Base-by-base conservation (phyloP, 2,888 invertebrate species). In the Dromius quadrimaculatus region DNA sequence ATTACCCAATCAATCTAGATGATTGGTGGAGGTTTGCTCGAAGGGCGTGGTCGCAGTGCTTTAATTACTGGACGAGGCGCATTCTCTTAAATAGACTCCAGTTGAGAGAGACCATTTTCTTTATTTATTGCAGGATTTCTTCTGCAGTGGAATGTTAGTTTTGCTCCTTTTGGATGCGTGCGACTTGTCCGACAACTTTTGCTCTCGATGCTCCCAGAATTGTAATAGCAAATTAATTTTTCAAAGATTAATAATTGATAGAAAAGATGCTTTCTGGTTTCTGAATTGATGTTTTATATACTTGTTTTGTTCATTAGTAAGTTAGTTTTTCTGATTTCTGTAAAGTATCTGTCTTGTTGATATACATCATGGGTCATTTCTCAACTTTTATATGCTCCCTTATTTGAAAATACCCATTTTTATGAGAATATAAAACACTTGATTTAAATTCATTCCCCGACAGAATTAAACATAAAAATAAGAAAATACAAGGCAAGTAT, bases 1-100 rank as follows among this genome's bases (percentile, higher is more conserved):
- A 72, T 72, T 72, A 72, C 69, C 70, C 72, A 72, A 72, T 72
- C 72, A 72, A 72, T 63, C 32, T 32, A 22, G 15, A n/a, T 63
- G 54, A 72, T 72, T 72, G 72, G 72, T 23, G 19, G 41, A 45
- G 50, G 9, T 17, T 13, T 8, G 38, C 15, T 4, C 4, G 23
- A 8, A 32, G 61, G 72, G 72, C 69, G 72, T 17, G 45, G 57
- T 41, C 22, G n/a, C 38, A 20, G 63, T 54, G 72, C 69, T 72
- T 72, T 72, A 72, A 72, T 72, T 72, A 72, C 72, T 72, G 69
- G 43, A 50, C 72, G 64, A 13, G 3, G 13, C 9, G 73, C 73
- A 72, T 71, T 74, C 71, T 74, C 73, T 72, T 72, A 20, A 63
- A 23, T 15, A 19, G 8, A 20, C 45, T 3, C 3, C 20, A 22